phyloP scores from a whole-genome alignment of 2,797 vertebrate genomes.

The Centropyge bicolor region DNA sequence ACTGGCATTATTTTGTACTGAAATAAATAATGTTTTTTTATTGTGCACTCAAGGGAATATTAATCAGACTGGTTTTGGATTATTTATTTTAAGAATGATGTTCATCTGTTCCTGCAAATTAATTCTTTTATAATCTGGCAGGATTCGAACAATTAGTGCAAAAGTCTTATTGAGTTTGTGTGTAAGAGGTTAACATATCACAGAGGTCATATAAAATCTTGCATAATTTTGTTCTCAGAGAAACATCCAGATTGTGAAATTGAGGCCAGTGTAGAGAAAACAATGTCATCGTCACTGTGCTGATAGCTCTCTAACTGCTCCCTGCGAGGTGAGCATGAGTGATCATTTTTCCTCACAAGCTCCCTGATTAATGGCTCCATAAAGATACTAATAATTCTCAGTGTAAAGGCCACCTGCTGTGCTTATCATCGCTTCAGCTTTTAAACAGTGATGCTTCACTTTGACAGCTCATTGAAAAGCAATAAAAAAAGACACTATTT shows the following conservation, averaged over 20 bases:
- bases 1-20: background rate
- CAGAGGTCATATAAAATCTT: background rate
- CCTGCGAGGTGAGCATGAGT: conserved; percentile 10
- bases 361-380: conserved; percentile 57
- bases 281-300: background rate
- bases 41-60: background rate
- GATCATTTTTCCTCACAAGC: conserved; percentile 14
- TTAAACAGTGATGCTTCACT: conserved; percentile 30
- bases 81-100: background rate
- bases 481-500: conserved; percentile 34
- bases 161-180: background rate
- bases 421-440: conserved; percentile 41
- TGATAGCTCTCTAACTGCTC: conserved; percentile 14
- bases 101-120: background rate
- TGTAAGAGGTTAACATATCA: background rate
- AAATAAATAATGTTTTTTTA: background rate
- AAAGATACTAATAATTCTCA: conserved; percentile 43
- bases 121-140: background rate
- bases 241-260: conserved; percentile 1
- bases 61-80: background rate
- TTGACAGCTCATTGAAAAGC: conserved; percentile 47
- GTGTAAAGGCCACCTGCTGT: conserved; percentile 45
- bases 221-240: background rate
- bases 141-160: conserved; percentile 4
- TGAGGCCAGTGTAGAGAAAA: conserved; percentile 1